Percentiles rank a stretch among this genome's conserved stretches.
Evolutionary conservation across 2,888 invertebrate genomes (phyloP).

Genomic region (Chalcosyrphus nemorum): DNA sequence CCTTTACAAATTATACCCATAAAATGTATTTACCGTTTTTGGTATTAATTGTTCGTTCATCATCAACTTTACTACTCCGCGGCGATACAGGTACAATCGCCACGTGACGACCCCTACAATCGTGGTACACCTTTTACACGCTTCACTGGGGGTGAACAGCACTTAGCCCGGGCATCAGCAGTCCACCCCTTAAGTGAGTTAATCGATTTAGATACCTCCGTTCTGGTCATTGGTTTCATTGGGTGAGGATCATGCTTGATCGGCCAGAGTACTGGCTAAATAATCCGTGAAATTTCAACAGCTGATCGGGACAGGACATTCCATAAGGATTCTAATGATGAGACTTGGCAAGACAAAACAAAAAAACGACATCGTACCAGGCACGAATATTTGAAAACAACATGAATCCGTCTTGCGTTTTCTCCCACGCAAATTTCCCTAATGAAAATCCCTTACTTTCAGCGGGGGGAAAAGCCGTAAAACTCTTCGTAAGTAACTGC

Average conservation of each 20-base stretch:
- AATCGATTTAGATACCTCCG: slow-evolving; percentile 68
- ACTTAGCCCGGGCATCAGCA: neutral
- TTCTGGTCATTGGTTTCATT: slow-evolving; percentile 65
- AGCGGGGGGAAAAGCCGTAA: slow-evolving; percentile 14
- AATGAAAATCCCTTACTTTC: slow-evolving; percentile 9
- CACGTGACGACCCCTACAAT: slow-evolving; percentile 75
- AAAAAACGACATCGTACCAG: slow-evolving; percentile 2
- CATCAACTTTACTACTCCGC: slow-evolving; percentile 60
- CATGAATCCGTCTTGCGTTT: slow-evolving; percentile 8
- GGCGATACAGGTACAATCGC: slow-evolving; percentile 72
- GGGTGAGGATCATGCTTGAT: slow-evolving; percentile 71
- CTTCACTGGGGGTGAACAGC: slow-evolving; percentile 65
- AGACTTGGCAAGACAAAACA: neutral
- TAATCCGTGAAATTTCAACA: slow-evolving; percentile 53
- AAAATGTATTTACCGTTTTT: slow-evolving; percentile 77
- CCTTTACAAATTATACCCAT: slow-evolving; percentile 78
- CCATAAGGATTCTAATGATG: slow-evolving; percentile 9
- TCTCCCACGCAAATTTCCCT: slow-evolving; percentile 36
- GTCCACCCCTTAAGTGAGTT: slow-evolving; percentile 56
- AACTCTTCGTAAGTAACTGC: neutral
- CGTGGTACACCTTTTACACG: slow-evolving; percentile 77
- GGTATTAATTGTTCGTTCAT: slow-evolving; percentile 71
- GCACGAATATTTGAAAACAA: slow-evolving; percentile 44
- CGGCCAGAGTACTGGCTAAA: slow-evolving; percentile 12
- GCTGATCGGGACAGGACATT: slow-evolving; percentile 49